Base-by-base conservation (phyloP, 2,113 vertebrate species). In the Edolisoma coerulescens region DNA sequence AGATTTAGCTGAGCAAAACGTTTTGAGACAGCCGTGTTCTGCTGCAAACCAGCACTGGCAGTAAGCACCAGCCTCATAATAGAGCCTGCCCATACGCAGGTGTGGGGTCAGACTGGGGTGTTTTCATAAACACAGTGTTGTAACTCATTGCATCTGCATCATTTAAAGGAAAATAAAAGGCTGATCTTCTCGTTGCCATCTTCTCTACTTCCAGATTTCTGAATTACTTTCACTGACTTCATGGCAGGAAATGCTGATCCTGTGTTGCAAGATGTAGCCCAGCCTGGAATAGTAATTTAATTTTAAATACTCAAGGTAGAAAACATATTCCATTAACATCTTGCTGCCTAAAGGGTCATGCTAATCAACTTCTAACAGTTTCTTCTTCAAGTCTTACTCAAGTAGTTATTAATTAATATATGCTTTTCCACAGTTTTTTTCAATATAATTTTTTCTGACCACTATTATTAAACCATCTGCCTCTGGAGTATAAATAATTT, bases 391-490 rank as follows among this genome's bases (percentile, higher is more conserved):
- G 56, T 45, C 8, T 27, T 81, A 65, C 39, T 89, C 16, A 63
- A 70, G 14, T 23, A 39, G 6, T 10, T 79, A n/a, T 65, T 68
- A 37, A 49, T 30, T 28, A 63, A 53, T 22, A 37, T 7, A 17
- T 27, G 8, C 2, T 44, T 77, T 81, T 22, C 21, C 17, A 42
- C 32, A 23, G 3, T 7, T 15, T 42, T 76, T 67, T 42, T 33
- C 0, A 0, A 11, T 39, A 28, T 7, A 1, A 4, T 39, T 84
- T 85, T 95, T 33, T 39, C 32, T 83, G 32, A 69, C 12, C 1
- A 0, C 14, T 69, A 2, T 54, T 73, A 3, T 33, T 80, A 83
- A 16, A 65, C 32, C 15, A n/a, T 61, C 28, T 73, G 54, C 19
- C 19, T 69, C 37, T 44, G 68, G 23, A 53, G 11, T 41, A 44